Conservation (phyloP, 1,140 invertebrate species). For the Venturia canescens region DNA sequence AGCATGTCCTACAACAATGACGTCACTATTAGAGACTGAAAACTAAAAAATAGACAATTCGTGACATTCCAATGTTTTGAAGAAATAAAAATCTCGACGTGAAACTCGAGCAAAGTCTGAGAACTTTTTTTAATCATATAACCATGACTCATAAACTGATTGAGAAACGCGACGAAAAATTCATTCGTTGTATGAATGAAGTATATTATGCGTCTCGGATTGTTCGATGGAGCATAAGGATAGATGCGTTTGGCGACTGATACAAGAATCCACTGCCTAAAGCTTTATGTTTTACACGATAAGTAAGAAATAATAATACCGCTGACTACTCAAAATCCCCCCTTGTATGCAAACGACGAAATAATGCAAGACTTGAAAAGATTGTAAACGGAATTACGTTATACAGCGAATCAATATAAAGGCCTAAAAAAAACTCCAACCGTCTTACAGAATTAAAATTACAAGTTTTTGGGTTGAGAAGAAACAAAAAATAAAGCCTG, state of each 20-base stretch:
- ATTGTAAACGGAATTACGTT: conserved; percentile 22
- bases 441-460: too few species aligned
- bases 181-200: not conserved
- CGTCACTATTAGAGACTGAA: too few species aligned
- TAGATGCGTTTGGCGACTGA: conserved; percentile 2
- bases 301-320: not conserved
- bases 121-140: not conserved
- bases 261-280: conserved; percentile 2
- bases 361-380: not conserved
- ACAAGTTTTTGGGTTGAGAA: not conserved
- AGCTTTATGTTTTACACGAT: conserved; percentile 2
- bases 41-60: not conserved
- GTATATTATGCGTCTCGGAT: not conserved
- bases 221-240: not conserved
- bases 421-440: conserved; percentile 16
- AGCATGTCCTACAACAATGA: too few species aligned
- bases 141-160: not conserved
- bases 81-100: not conserved
- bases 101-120: conserved; percentile 33
- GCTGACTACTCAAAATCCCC: too few species aligned
- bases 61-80: conserved; percentile 23
- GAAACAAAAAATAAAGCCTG: not conserved
- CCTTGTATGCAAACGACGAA: too few species aligned
- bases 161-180: not conserved
- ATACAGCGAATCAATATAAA: conserved; percentile 42